A percentile compares a stretch with the other conserved stretches of the same genome.
These are phyloP conservation scores for Chelonus insularis DNA, from an alignment of 1,140 invertebrate genomes.

Conservation along the genomic window DNA sequence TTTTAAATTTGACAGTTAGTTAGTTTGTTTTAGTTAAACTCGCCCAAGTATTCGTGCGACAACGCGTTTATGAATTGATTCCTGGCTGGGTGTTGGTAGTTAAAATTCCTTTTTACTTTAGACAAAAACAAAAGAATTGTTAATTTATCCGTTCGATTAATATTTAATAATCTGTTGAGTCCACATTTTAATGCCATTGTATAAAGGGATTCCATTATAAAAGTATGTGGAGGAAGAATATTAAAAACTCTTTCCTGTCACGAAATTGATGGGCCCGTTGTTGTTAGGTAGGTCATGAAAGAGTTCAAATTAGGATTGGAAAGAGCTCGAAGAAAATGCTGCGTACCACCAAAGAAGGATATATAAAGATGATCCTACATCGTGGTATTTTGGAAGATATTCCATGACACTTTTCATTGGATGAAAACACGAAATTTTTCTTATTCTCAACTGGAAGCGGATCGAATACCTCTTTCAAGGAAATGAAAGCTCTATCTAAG, in stretches of 20 bases:
- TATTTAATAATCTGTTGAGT: constrained; percentile 85
- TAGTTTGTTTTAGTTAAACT: constrained; percentile 84
- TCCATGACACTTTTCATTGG: constrained; percentile 80
- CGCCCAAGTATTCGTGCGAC: constrained; percentile 81
- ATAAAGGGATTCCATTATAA: constrained; percentile 85
- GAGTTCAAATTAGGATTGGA: constrained; percentile 91
- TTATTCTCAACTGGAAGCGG: constrained; percentile 94
- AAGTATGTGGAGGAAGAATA: constrained; percentile 86
- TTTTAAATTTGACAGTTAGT: no score
- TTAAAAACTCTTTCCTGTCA: constrained; percentile 89
- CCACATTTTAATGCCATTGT: constrained; percentile 84
- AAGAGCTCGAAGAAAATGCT: constrained; percentile 76
- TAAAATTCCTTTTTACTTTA: constrained; percentile 81
- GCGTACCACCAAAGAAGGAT: constrained; percentile 91
- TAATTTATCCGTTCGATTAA: constrained; percentile 85
- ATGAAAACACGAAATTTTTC: constrained; percentile 93
- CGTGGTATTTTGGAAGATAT: constrained; percentile 93
- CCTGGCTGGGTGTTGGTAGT: constrained; percentile 77
- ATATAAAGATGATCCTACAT: constrained; percentile 75
- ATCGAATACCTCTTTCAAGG: constrained; percentile 92
- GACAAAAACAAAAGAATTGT: constrained; percentile 91
- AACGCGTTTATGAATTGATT: constrained; percentile 74
- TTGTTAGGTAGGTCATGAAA: constrained; percentile 90
- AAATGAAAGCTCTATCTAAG: constrained; percentile 91
- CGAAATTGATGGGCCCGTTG: constrained; percentile 92